Base-by-base conservation (phyloP, 2,113 vertebrate genomes). In the Pachypanchax playfairii region DNA sequence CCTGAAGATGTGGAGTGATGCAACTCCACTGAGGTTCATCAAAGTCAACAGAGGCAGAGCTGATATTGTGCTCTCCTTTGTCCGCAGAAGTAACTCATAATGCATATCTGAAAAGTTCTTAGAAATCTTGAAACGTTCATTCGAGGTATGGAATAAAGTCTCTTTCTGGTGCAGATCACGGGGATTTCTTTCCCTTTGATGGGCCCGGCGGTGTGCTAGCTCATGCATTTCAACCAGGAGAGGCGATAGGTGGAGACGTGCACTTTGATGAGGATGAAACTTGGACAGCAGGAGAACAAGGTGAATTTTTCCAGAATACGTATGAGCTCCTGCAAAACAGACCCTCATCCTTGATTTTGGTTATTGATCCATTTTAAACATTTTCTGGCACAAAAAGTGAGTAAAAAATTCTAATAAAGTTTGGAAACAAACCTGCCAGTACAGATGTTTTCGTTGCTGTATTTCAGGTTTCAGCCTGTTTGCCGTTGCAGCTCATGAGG, bases 401-500 rank as follows among this genome's bases (percentile, higher is more conserved):
- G n/a, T n/a, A n/a, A n/a, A n/a, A n/a, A n/a, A n/a, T n/a, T n/a
- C n/a, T n/a, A n/a, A n/a, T n/a, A n/a, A n/a, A n/a, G n/a, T n/a
- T n/a, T n/a, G n/a, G n/a, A n/a, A n/a, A n/a, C n/a, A n/a, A n/a
- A n/a, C n/a, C n/a, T n/a, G 17, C 28, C 48, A 44, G 69, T 4
- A 4, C 17, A 2, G 6, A 4, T 4, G 43, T 10, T 5, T 20
- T 28, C 54, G 9, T 33, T 48, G 9, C 5, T 76, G 12, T 70
- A n/a, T 73, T 82, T 42, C 85, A 93, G 91, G 85, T 65, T 85
- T 86, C 70, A 91, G 78, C 42, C 84, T 93, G 41, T 88, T 91
- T 39, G 87, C 89, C 1, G 74, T 89, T 18, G 91, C 90, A n/a
- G 84, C 86, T 63, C 91, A 94, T 53, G 90, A 94, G 81, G 89